Evolutionary conservation across 2,888 invertebrate species (phyloP).

Genomic region (Drosophila lutescens): DNA sequence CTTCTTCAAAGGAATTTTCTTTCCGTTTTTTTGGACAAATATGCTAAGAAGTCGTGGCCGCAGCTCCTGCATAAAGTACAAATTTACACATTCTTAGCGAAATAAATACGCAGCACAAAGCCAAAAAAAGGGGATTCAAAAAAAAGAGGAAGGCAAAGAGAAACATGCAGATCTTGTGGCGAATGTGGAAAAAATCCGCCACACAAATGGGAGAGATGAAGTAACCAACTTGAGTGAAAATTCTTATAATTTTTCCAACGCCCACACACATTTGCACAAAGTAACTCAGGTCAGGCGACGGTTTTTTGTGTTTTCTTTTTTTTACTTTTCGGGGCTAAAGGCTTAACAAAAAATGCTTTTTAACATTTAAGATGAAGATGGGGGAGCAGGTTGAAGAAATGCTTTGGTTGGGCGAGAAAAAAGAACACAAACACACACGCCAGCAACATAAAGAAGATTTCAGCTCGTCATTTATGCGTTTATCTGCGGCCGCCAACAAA

Average conservation of each 20-base stretch:
- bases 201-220: slow-evolving; percentile 42
- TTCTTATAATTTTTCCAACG: slow-evolving; percentile 75
- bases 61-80: slow-evolving; percentile 75
- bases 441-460: slow-evolving; percentile 59
- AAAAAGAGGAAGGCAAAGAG: slow-evolving; percentile 40
- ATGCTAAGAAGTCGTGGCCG: slow-evolving; percentile 75
- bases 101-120: slow-evolving; percentile 69
- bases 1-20: slow-evolving; percentile 60
- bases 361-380: slow-evolving; percentile 51
- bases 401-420: slow-evolving; percentile 43
- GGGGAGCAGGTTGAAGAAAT: slow-evolving; percentile 59
- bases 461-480: slow-evolving; percentile 79
- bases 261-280: slow-evolving; percentile 23
- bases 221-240: slow-evolving; percentile 73
- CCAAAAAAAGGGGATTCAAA: slow-evolving; percentile 21
- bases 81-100: slow-evolving; percentile 79
- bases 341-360: slow-evolving; percentile 78
- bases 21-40: slow-evolving; percentile 43
- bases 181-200: slow-evolving; percentile 51
- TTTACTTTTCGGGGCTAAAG: slow-evolving; percentile 54
- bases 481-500: slow-evolving; percentile 71
- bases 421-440: slow-evolving; percentile 1
- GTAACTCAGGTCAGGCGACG: slow-evolving; percentile 54
- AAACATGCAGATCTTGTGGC: slow-evolving; percentile 54
- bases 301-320: slow-evolving; percentile 17